Base-by-base conservation (phyloP, 1,140 invertebrate genomes). In the Rhizoglyphus robini region DNA sequence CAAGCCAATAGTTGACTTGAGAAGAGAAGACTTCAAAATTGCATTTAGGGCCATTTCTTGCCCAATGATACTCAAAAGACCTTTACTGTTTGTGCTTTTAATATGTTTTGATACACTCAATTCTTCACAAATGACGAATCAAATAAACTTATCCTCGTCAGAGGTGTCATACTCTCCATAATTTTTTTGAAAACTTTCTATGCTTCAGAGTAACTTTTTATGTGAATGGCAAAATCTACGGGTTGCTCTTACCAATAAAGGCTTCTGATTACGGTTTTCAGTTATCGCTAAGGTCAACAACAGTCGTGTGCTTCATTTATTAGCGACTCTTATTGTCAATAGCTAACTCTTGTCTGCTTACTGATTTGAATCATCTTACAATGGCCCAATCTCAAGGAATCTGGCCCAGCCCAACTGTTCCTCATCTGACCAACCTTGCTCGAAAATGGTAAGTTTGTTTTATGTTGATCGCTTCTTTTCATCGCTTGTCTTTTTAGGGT, bases 331-430 rank as follows among this genome's bases (percentile, higher is more conserved):
- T n/a, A 51, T 27, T 51, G 11, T n/a, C 15, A 51, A 5, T 8
- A n/a, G 15, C 25, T 20, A 27, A 51, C 15, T 30, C 20, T 25
- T 5, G 30, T 25, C 23, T 30, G 15, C 5, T 58, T 58, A 5
- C 13, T 20, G 4, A 62, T 41, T 36, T 25, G 13, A 61, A 54
- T 2, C 18, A 34, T 29, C 46, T n/a, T n/a, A 60, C 5, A 25
- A 51, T 64, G 41, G 25, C 38, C 48, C 63, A 51, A 15, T 20
- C 23, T 15, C 48, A 64, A 38, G 63, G 63, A 25, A 34, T 64
- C 51, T 64, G 54, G 46, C 63, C 63, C 5, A n/a, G 46, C 25
- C 1, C 11, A 30, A 64, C 63, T 15, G n/a, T 51, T 11, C 38
- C 41, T n/a, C 20, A 51, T 34, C 2, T 23, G 5, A 1, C 25